Conservation (phyloP, 2,113 vertebrate genomes). For the Mormyrus lacerda region DNA sequence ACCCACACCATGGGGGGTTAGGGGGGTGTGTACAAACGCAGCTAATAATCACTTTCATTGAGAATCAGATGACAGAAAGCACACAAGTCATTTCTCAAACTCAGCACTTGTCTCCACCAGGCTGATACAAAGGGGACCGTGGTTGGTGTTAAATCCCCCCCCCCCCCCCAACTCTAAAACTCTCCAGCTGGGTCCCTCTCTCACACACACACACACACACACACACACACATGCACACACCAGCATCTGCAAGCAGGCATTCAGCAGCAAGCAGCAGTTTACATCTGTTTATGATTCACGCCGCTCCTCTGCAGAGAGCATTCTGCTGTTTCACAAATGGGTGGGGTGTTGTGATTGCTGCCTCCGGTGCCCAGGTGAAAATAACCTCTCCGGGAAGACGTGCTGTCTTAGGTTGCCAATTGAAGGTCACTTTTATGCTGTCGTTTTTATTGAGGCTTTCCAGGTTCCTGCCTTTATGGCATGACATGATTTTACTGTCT, state of each 20-base stretch:
- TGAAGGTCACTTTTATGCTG: constrained; percentile 27
- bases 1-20: neutral
- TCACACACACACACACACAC: neutral
- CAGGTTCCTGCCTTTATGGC: constrained; percentile 29
- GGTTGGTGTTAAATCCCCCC: neutral
- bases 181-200: neutral
- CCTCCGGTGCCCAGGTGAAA: neutral
- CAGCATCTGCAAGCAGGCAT: neutral
- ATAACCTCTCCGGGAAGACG: constrained; percentile 9
- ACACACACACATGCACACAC: neutral
- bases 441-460: constrained; percentile 13
- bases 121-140: neutral
- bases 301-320: neutral
- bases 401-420: constrained; percentile 12
- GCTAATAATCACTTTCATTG: neutral
- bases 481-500: constrained; percentile 27
- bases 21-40: neutral
- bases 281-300: constrained; percentile 7
- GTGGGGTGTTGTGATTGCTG: neutral
- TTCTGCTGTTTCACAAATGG: neutral
- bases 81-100: neutral
- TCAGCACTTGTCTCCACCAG: neutral
- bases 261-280: neutral
- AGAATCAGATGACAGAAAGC: neutral
- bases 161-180: neutral